A percentile compares a stretch with the other conserved stretches of the same genome.
phyloP scores from a whole-genome alignment of 1,140 invertebrate genomes.

The Thrips palmi region DNA sequence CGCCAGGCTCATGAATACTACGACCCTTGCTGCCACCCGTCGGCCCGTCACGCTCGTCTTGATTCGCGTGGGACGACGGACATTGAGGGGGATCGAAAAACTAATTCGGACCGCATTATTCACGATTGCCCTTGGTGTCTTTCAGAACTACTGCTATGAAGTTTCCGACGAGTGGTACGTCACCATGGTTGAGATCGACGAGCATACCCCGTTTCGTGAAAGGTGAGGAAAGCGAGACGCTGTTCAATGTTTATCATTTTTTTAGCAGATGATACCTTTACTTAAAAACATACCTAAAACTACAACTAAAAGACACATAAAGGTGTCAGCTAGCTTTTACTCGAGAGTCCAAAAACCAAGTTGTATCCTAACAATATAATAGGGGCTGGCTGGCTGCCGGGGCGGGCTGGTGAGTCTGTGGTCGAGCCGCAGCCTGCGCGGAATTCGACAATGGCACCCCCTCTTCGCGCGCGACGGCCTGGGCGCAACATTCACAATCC shows the following conservation, averaged over 20 bases:
- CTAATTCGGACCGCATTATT: not conserved
- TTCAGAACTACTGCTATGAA: slow-evolving; percentile 31
- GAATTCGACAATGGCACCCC: no score
- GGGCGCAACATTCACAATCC: no score
- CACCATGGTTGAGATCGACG: slow-evolving; percentile 32
- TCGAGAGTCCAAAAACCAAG: not conserved
- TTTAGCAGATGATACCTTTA: not conserved
- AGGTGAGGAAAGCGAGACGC: slow-evolving; percentile 21
- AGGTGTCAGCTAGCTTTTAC: not conserved
- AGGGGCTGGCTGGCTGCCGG: no score
- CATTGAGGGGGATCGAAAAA: no score
- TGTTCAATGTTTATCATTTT: not conserved
- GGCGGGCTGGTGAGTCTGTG: no score
- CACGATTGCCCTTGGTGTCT: slow-evolving; percentile 8
- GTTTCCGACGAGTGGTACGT: slow-evolving; percentile 34
- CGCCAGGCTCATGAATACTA: no score
- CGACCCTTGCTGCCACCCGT: no score
- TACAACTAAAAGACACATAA: not conserved
- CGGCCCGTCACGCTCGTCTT: no score
- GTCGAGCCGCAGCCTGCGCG: no score
- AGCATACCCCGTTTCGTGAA: slow-evolving; percentile 34
- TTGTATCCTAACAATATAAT: not conserved
- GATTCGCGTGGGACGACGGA: no score
- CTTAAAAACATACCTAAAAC: not conserved
- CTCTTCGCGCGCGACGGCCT: no score